phyloP scores from a whole-genome alignment of 2,888 invertebrate species.

The Sclerodermus sp. region DNA sequence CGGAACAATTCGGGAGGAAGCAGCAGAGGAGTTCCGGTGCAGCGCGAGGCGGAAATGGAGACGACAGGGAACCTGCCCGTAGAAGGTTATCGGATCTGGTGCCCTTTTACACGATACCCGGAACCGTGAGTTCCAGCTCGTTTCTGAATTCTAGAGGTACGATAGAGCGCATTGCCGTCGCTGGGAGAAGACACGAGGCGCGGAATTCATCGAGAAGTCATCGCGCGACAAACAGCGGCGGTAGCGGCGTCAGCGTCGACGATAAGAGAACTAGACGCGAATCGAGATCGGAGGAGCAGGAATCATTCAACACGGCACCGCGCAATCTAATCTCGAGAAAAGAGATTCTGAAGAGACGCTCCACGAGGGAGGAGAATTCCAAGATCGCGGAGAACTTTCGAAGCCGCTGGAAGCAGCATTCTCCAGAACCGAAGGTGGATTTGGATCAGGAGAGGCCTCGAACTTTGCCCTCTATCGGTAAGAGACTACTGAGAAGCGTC shows the following conservation, averaged over 20 bases:
- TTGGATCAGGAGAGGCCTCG: slow-evolving; percentile 29
- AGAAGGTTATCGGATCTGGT: slow-evolving; percentile 2
- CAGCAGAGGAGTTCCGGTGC: slow-evolving; percentile 22
- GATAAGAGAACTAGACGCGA: neutral
- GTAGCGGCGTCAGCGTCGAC: neutral
- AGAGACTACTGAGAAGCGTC: slow-evolving; percentile 22
- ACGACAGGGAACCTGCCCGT: neutral
- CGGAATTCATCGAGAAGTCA: no score
- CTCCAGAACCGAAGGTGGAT: slow-evolving; percentile 16
- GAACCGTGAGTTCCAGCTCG: neutral
- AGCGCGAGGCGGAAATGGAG: slow-evolving; percentile 4
- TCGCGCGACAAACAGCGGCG: no score
- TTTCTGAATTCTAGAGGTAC: no score
- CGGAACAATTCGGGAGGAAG: slow-evolving; percentile 21
- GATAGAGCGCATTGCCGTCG: no score
- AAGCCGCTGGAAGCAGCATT: slow-evolving; percentile 28
- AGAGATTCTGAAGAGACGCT: slow-evolving; percentile 36
- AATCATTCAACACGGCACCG: slow-evolving; percentile 18
- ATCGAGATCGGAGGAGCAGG: slow-evolving; percentile 2
- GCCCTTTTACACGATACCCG: slow-evolving; percentile 19
- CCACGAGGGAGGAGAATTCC: slow-evolving; percentile 3
- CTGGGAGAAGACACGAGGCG: no score
- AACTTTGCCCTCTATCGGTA: slow-evolving; percentile 42
- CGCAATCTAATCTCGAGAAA: slow-evolving; percentile 32
- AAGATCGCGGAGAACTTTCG: slow-evolving; percentile 29